Evolutionary conservation across 2,888 invertebrate species (phyloP).

Genomic region (Spilarctia lutea): DNA sequence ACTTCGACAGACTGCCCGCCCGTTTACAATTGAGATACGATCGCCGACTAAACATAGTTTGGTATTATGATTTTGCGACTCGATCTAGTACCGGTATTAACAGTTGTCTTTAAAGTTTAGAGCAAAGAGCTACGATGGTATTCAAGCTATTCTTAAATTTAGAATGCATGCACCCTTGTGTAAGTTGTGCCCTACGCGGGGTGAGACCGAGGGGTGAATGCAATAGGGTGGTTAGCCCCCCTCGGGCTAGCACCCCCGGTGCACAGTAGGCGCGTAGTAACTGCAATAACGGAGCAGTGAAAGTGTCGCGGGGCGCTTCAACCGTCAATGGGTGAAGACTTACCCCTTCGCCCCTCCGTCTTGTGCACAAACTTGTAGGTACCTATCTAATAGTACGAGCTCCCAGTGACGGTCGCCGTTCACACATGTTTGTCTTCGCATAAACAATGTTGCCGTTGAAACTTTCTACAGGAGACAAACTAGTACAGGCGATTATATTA

Average conservation of each 20-base stretch:
- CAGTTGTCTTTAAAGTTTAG: constrained; percentile 27
- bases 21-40: constrained; percentile 76
- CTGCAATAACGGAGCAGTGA: constrained; percentile 86
- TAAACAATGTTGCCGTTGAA: constrained; percentile 44
- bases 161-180: constrained; percentile 75
- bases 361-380: constrained; percentile 77
- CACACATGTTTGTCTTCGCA: constrained; percentile 53
- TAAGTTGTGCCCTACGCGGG: constrained; percentile 71
- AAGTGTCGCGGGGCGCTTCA: constrained; percentile 86
- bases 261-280: constrained; percentile 85
- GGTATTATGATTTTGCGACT: constrained; percentile 52
- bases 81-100: constrained; percentile 34
- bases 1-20: constrained; percentile 70
- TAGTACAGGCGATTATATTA: constrained; percentile 14
- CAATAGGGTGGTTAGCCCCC: constrained; percentile 77
- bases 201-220: constrained; percentile 77
- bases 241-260: constrained; percentile 66
- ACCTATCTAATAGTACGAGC: constrained; percentile 79
- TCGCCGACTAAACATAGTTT: constrained; percentile 68
- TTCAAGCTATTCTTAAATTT: constrained; percentile 72
- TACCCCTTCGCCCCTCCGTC: constrained; percentile 83
- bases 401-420: constrained; percentile 57
- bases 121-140: constrained; percentile 51
- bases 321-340: constrained; percentile 86
- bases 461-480: constrained; percentile 36